Evolutionary conservation across 1,140 invertebrate species (phyloP).

Genomic region (Drosophila insularis): DNA sequence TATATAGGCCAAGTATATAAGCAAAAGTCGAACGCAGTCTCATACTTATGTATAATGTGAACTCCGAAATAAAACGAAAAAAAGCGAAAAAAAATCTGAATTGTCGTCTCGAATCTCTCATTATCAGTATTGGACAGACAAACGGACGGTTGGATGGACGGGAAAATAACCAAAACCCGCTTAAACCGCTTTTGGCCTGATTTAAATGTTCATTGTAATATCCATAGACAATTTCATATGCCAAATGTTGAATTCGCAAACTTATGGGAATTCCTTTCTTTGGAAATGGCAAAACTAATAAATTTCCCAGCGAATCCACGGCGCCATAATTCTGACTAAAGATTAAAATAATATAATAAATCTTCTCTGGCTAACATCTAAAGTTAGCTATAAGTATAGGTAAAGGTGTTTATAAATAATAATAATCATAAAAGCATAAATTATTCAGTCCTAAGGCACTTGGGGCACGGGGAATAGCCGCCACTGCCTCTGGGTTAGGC

Average conservation of each 20-base stretch:
- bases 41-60: slow-evolving; percentile 3
- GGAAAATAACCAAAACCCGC: slow-evolving; percentile 37
- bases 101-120: slow-evolving; percentile 18
- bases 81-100: slow-evolving; percentile 28
- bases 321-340: slow-evolving; percentile 63
- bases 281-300: slow-evolving; percentile 35
- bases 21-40: background rate
- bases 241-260: slow-evolving; percentile 33
- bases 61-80: slow-evolving; percentile 29
- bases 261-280: background rate
- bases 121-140: slow-evolving; percentile 35
- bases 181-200: slow-evolving; percentile 52
- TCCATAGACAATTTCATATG: slow-evolving; percentile 30
- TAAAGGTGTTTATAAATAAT: slow-evolving; percentile 39
- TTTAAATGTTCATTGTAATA: slow-evolving; percentile 29
- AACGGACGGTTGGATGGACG: no score
- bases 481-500: slow-evolving; percentile 21
- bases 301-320: slow-evolving; percentile 49
- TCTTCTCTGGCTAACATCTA: slow-evolving; percentile 38
- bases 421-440: slow-evolving; percentile 47
- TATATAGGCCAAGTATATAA: slow-evolving; percentile 2
- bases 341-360: slow-evolving; percentile 74
- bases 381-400: slow-evolving; percentile 16
- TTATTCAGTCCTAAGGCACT: slow-evolving; percentile 49
- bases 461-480: slow-evolving; percentile 1